phyloP scores from a whole-genome alignment of 2,113 vertebrate species.

The Gila orcuttii region DNA sequence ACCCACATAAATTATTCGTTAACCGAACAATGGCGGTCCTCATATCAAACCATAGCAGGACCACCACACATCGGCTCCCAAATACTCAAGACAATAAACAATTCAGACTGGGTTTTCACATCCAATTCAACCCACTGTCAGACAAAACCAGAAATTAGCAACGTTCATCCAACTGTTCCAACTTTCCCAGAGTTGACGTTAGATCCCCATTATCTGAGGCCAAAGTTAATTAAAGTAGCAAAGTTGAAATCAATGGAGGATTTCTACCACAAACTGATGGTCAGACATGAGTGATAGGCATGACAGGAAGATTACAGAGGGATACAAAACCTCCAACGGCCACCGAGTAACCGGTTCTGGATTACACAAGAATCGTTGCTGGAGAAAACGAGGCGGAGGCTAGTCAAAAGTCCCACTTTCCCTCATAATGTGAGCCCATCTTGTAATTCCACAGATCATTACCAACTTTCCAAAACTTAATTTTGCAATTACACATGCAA shows the following conservation, averaged over 20 bases:
- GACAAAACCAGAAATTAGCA: slow-evolving; percentile 65
- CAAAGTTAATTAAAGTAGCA: slow-evolving; percentile 83
- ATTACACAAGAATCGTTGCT: slow-evolving; percentile 69
- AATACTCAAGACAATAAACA: slow-evolving; percentile 81
- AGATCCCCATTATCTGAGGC: slow-evolving; percentile 79
- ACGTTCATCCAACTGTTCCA: slow-evolving; percentile 56
- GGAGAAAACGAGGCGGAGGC: slow-evolving; percentile 19
- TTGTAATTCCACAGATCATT: slow-evolving; percentile 83
- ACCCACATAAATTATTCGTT: slow-evolving; percentile 70
- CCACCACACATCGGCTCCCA: slow-evolving; percentile 69
- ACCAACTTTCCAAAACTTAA: slow-evolving; percentile 83
- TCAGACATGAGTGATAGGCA: slow-evolving; percentile 72
- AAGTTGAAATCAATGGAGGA: slow-evolving; percentile 77
- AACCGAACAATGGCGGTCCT: slow-evolving; percentile 69
- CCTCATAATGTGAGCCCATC: slow-evolving; percentile 61
- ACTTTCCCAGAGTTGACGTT: slow-evolving; percentile 69
- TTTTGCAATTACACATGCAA: slow-evolving; percentile 86
- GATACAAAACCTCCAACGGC: slow-evolving; percentile 75
- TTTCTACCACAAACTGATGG: slow-evolving; percentile 71
- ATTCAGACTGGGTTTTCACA: slow-evolving; percentile 72
- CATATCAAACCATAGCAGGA: slow-evolving; percentile 74
- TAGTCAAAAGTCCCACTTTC: slow-evolving; percentile 66
- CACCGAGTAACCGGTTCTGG: slow-evolving; percentile 66
- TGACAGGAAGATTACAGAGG: slow-evolving; percentile 77
- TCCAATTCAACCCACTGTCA: slow-evolving; percentile 75